Evolutionary conservation across 2,797 vertebrate genomes (phyloP), one percentile per base, ranked within the genome.

Genomic region (Aulostomus chinensis): DNA sequence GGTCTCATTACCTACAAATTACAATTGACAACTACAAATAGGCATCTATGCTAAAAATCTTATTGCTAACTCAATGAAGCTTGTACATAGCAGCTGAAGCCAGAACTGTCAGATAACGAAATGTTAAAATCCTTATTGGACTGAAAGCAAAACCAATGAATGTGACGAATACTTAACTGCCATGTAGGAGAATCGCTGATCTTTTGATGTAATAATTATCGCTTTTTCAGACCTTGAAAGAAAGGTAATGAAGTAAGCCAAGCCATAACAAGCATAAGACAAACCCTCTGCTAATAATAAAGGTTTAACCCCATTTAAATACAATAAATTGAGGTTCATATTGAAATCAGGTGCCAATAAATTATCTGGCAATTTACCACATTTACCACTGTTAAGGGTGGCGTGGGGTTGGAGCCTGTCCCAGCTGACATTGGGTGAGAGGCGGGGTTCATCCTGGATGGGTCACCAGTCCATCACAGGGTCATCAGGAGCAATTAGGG

Each of bases 1-100:
- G 6, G 5, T 17, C 12, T 51, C 7, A 26, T 42, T 12, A 46
- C 41, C 52, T 69, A 47, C 32, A 64, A 24, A 57, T 39, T 10
- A 70, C 35, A 3, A 11, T 2, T 37, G 54, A 46, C 12, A n/a
- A 61, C 40, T 48, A 54, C 30, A 0, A 58, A 34, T 42, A 76
- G 51, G 64, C 49, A 63, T 55, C 64, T 48, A 52, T 31, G 22
- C 47, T 54, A 42, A 10, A 58, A 38, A 42, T 5, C 0, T 57
- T 70, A 78, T 79, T 81, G 74, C 78, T 80, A 33, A 57, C 54
- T 68, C 10, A 20, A 32, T 26, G 37, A 40, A 9, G 41, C 35
- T 63, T 54, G 58, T 55, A 45, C 32, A 34, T 52, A 59, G 55
- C 55, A 54, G 56, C 57, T 57, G 64, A 55, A 26, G 26, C 53